Conservation (phyloP, 2,888 invertebrate genomes). For the Itoplectis maculator region DNA sequence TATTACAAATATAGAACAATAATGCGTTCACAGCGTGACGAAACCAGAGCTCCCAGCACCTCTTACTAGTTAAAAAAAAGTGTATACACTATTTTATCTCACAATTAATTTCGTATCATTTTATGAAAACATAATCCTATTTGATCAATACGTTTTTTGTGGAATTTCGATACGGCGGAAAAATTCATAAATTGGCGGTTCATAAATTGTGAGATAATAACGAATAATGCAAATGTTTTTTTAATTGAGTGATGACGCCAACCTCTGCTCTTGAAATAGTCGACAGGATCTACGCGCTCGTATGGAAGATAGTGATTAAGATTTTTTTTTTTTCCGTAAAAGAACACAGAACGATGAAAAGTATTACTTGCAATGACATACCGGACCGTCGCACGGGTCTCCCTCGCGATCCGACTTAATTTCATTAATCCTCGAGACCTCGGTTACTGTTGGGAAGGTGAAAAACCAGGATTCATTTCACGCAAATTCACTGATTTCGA, state of each 20-base stretch:
- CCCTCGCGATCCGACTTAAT: conserved; percentile 74
- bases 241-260: not conserved
- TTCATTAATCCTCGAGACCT: conserved; percentile 71
- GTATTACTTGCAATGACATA: conserved; percentile 69
- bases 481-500: conserved; percentile 1
- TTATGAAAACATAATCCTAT: too few relatives aligned
- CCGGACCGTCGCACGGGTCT: conserved; percentile 73
- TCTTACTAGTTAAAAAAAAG: not conserved
- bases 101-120: not conserved
- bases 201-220: not conserved
- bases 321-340: conserved; percentile 4
- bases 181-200: not conserved
- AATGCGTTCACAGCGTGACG: conserved; percentile 23
- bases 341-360: conserved; percentile 7
- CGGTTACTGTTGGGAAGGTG: conserved; percentile 76
- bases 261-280: not conserved
- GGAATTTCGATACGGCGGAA: not conserved
- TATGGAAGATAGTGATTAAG: not conserved
- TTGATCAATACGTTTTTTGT: not conserved
- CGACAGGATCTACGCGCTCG: not conserved
- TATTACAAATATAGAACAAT: not conserved
- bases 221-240: not conserved
- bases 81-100: not conserved
- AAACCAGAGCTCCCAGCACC: not conserved
- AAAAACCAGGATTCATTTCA: conserved; percentile 72